phyloP scores from a whole-genome alignment of 2,113 vertebrate genomes.

The Glaucomys volans region DNA sequence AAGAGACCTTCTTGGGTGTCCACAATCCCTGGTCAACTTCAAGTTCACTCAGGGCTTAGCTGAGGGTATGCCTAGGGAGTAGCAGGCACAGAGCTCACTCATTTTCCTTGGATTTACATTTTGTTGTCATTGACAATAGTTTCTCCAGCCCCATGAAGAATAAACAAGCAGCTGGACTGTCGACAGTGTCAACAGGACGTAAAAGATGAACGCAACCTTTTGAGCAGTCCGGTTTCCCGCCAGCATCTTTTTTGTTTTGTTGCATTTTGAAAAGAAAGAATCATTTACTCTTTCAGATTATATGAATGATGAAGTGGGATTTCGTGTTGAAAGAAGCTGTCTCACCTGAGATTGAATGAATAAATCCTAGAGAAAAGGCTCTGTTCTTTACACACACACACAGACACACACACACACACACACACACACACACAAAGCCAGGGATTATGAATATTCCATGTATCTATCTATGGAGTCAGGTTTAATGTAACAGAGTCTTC shows the following conservation, averaged over 20 bases:
- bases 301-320: constrained; percentile 6
- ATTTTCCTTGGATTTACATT: constrained; percentile 25
- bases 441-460: constrained; percentile 34
- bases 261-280: constrained; percentile 63
- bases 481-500: constrained; percentile 54
- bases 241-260: constrained; percentile 30
- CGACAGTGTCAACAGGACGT: constrained; percentile 33
- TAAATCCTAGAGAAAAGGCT: constrained; percentile 52
- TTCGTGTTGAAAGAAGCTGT: constrained; percentile 46
- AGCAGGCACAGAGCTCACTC: neutral
- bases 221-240: constrained; percentile 38
- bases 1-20: neutral
- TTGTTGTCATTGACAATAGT: constrained; percentile 48
- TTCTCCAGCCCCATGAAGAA: constrained; percentile 35
- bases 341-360: constrained; percentile 52
- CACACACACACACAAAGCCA: neutral
- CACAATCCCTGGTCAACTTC: neutral
- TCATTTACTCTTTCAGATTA: constrained; percentile 31
- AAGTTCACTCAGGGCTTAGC: constrained; percentile 35
- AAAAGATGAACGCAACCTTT: constrained; percentile 31
- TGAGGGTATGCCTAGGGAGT: neutral
- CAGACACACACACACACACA: neutral
- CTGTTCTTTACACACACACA: neutral
- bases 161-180: constrained; percentile 38
- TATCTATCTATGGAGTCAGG: constrained; percentile 11